Percentiles rank a stretch among this genome's conserved stretches.
These are phyloP conservation scores for Mastacembelus armatus DNA, from an alignment of 2,797 vertebrate species.

Conservation along the genomic window DNA sequence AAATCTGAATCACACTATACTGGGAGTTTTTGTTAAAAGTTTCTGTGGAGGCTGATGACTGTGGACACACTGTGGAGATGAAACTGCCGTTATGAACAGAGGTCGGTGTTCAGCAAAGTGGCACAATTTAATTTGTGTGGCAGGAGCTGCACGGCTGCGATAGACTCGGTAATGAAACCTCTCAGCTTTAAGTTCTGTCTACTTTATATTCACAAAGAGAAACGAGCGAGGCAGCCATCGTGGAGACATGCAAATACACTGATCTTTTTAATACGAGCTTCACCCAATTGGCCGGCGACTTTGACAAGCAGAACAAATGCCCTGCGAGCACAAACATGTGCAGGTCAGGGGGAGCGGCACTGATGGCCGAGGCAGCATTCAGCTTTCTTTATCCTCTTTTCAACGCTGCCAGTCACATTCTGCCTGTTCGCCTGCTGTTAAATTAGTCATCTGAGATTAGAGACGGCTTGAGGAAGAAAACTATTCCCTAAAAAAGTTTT, in stretches of 20 bases:
- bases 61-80: conserved; percentile 25
- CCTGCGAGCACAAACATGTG: conserved; percentile 47
- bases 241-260: conserved; percentile 76
- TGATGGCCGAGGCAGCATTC: conserved; percentile 47
- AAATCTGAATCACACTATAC: not conserved
- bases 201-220: conserved; percentile 73
- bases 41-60: not conserved
- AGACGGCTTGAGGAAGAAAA: conserved; percentile 64
- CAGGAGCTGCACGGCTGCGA: conserved; percentile 46
- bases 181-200: conserved; percentile 68
- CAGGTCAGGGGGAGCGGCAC: conserved; percentile 61
- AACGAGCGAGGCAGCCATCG: conserved; percentile 60
- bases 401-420: conserved; percentile 61
- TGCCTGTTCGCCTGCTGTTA: conserved; percentile 72
- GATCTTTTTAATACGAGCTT: conserved; percentile 71
- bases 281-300: conserved; percentile 62
- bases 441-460: conserved; percentile 77
- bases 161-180: conserved; percentile 68
- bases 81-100: conserved; percentile 42
- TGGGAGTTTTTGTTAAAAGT: not conserved
- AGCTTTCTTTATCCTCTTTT: conserved; percentile 74
- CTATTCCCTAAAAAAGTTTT: conserved; percentile 52
- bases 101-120: conserved; percentile 70
- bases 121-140: conserved; percentile 75
- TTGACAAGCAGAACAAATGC: conserved; percentile 81